phyloP scores from a whole-genome alignment of 2,113 vertebrate genomes.

The Haemorhous mexicanus region DNA sequence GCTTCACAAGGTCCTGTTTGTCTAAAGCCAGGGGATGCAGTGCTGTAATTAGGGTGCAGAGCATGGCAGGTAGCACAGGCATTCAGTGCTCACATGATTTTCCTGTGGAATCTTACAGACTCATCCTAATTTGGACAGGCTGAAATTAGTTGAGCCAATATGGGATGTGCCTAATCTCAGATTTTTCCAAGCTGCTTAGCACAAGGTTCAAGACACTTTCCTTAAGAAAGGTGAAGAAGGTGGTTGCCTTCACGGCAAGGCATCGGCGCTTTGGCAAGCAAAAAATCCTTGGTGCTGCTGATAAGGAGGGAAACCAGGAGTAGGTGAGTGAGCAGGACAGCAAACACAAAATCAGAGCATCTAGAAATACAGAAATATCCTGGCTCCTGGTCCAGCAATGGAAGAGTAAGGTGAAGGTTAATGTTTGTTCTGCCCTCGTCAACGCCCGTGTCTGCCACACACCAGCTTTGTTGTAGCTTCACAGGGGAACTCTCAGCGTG shows the following conservation, averaged over 20 bases:
- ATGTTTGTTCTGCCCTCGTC: neutral
- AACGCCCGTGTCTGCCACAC: neutral
- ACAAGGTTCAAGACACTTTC: neutral
- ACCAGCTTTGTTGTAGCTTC: neutral
- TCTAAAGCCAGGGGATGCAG: neutral
- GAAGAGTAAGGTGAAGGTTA: neutral
- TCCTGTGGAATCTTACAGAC: neutral
- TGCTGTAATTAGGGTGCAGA: neutral
- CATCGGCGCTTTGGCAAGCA: rapidly evolving
- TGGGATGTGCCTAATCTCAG: neutral
- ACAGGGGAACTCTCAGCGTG: neutral
- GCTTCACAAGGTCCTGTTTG: neutral
- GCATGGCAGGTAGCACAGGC: neutral
- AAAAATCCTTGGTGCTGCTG: neutral
- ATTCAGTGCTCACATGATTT: neutral
- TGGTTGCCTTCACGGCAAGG: neutral
- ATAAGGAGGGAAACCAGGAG: neutral
- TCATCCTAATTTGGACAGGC: neutral
- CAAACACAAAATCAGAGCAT: neutral
- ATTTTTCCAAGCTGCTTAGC: neutral
- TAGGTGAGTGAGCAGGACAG: neutral
- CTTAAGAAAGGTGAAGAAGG: neutral
- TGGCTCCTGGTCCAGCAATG: neutral
- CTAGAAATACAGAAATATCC: neutral
- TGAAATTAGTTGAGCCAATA: slow-evolving; percentile 6